These are phyloP conservation scores for Oreochromis grahami DNA, from an alignment of 2,797 vertebrate species.

Conservation along the genomic window DNA sequence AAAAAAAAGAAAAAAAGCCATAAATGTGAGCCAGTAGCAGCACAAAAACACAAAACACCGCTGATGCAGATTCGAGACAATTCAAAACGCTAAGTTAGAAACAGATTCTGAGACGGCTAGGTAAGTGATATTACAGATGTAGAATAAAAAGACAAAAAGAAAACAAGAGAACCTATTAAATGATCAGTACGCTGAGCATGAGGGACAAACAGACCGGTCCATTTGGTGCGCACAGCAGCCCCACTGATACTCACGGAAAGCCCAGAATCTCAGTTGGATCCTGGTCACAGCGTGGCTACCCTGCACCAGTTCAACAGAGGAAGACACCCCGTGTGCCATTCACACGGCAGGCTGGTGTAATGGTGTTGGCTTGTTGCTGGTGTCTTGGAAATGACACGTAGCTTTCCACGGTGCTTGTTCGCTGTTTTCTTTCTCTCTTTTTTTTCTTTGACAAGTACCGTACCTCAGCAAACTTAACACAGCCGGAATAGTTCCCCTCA, in stretches of 20 bases:
- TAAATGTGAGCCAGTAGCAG: neutral
- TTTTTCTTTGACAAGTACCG: constrained; percentile 17
- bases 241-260: constrained; percentile 57
- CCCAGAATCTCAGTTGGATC: constrained; percentile 37
- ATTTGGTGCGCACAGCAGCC: constrained; percentile 51
- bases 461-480: constrained; percentile 62
- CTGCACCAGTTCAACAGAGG: constrained; percentile 46
- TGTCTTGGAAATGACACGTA: constrained; percentile 64
- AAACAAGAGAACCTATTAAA: neutral
- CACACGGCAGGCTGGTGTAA: constrained; percentile 36
- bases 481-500: constrained; percentile 31
- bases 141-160: neutral
- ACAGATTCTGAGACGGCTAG: neutral
- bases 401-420: constrained; percentile 43
- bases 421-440: neutral
- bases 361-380: constrained; percentile 62
- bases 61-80: neutral
- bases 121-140: constrained; percentile 17
- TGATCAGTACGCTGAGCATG: constrained; percentile 13
- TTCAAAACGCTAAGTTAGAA: constrained; percentile 1
- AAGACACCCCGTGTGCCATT: constrained; percentile 46
- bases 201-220: constrained; percentile 17
- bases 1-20: neutral
- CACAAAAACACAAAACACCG: neutral
- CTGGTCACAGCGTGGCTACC: constrained; percentile 30